Conservation (phyloP, 2,888 invertebrate species). For the Eubasilissa splendida region DNA sequence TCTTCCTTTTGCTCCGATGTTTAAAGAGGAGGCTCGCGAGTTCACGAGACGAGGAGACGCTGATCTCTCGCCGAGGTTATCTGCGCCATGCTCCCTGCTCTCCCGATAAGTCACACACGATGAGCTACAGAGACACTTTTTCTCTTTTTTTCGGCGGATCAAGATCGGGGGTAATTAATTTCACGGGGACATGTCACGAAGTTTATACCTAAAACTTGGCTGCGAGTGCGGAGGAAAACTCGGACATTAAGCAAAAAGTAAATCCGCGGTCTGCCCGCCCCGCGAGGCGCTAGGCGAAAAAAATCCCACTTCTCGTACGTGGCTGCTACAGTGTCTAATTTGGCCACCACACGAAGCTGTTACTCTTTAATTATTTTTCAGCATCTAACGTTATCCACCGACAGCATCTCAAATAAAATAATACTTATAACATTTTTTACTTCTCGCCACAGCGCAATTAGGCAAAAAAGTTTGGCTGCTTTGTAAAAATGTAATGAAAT, state of each 20-base stretch:
- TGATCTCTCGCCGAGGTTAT: constrained; percentile 36
- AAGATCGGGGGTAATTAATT: constrained; percentile 36
- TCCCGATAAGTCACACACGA: constrained; percentile 43
- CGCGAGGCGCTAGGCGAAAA: background rate
- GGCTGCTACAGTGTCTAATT: background rate
- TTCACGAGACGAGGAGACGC: constrained; percentile 11
- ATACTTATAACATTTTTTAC: constrained; percentile 14
- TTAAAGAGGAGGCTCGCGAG: constrained; percentile 13
- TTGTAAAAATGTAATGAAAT: no score
- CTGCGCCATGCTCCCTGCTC: constrained; percentile 19
- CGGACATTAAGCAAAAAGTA: background rate
- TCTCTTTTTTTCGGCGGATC: constrained; percentile 23
- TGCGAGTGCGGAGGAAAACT: background rate
- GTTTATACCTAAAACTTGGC: background rate
- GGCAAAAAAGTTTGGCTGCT: background rate
- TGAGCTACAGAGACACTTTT: constrained; percentile 21
- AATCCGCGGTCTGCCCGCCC: background rate
- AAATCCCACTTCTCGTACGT: background rate
- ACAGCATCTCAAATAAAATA: constrained; percentile 9
- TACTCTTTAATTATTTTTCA: constrained; percentile 30
- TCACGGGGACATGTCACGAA: constrained; percentile 35
- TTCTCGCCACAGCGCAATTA: background rate
- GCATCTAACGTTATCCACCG: background rate
- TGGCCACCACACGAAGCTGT: constrained; percentile 32
- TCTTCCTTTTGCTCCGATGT: background rate